These are phyloP conservation scores for Liopterus haemorrhoidalis DNA, from an alignment of 2,888 invertebrate genomes.

Conservation along the genomic window DNA sequence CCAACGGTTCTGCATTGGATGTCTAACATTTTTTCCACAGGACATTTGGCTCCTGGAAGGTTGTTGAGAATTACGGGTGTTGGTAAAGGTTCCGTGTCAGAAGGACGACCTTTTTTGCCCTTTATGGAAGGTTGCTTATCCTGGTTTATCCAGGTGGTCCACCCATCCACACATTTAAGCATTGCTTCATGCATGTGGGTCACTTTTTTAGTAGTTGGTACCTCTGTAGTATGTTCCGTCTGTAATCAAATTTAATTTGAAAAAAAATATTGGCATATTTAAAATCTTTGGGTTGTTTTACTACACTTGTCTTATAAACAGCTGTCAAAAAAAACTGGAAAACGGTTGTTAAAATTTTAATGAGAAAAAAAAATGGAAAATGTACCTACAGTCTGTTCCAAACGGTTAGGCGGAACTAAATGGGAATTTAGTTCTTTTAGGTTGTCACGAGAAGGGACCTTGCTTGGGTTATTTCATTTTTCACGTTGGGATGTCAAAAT, in stretches of 20 bases:
- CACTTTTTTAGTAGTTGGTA: constrained; percentile 1
- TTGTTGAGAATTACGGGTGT: constrained; percentile 48
- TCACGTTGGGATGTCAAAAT: no score
- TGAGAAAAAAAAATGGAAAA: no score
- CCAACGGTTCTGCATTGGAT: constrained; percentile 71
- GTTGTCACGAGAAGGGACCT: no score
- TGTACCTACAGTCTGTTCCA: no score
- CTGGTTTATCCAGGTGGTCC: constrained; percentile 74
- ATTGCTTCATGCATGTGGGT: background rate
- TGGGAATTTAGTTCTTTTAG: no score
- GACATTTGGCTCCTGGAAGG: constrained; percentile 54
- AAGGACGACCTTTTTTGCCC: constrained; percentile 41
- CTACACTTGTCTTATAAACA: no score
- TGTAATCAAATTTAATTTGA: background rate
- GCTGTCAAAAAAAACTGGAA: no score
- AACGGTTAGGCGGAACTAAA: no score
- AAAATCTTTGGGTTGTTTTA: no score
- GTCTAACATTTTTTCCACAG: constrained; percentile 56
- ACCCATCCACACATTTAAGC: constrained; percentile 60
- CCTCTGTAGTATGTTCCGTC: background rate
- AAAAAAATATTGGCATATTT: no score
- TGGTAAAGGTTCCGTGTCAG: constrained; percentile 58
- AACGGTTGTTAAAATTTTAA: no score
- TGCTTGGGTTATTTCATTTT: no score
- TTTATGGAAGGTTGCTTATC: constrained; percentile 41